phyloP scores from a whole-genome alignment of 2,113 vertebrate genomes.

The Danionella cerebrum region DNA sequence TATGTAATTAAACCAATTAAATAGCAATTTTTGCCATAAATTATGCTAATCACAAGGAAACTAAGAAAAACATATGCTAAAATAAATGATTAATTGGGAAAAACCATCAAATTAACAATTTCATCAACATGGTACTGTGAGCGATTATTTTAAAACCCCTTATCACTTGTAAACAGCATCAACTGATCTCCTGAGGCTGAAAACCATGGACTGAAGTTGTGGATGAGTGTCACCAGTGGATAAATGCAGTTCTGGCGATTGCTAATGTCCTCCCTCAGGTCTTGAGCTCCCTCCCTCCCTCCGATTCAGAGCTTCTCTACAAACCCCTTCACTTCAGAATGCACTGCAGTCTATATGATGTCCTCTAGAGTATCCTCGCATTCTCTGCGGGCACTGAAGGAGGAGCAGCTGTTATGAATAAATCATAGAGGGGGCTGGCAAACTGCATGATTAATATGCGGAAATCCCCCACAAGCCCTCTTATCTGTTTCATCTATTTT shows the following conservation, averaged over 20 bases:
- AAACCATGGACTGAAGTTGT: not conserved
- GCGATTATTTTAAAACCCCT: no score
- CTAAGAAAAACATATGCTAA: no score
- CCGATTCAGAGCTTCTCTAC: no score
- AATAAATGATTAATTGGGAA: no score
- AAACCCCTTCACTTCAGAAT: not conserved
- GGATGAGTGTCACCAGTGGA: not conserved
- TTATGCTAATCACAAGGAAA: no score
- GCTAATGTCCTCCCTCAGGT: conserved; percentile 2
- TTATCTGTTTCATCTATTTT: not conserved
- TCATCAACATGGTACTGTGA: no score
- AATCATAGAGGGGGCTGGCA: conserved; percentile 1
- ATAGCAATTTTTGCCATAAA: no score
- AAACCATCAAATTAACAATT: no score
- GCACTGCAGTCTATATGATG: not conserved
- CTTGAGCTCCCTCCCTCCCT: no score
- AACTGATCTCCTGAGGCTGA: not conserved
- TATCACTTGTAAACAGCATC: no score
- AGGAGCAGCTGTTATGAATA: not conserved
- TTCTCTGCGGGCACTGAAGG: not conserved
- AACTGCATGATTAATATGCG: conserved; percentile 3
- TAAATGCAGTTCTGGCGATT: not conserved
- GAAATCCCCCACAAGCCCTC: not conserved
- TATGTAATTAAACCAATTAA: no score
- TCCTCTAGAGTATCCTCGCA: not conserved